Evolutionary conservation across 2,797 vertebrate genomes (phyloP).

Genomic region (Streptopelia turtur): DNA sequence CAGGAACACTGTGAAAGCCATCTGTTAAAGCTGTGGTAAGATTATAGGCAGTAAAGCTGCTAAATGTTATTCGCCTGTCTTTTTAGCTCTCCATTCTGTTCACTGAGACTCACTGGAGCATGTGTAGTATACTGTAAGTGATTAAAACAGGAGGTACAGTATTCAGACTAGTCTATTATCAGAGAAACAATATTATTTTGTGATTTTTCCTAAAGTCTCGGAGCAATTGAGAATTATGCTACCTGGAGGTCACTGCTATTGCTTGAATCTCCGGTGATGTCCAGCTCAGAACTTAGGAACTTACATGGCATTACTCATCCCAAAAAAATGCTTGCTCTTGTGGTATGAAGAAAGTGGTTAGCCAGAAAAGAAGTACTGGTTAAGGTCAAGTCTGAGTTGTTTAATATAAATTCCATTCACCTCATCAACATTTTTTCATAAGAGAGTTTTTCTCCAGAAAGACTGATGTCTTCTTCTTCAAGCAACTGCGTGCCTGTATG

Average conservation of each 20-base stretch:
- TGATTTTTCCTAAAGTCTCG: not conserved
- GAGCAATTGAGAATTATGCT: not conserved
- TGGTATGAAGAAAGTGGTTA: not conserved
- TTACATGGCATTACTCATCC: not conserved
- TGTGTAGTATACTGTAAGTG: not conserved
- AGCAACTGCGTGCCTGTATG: not conserved
- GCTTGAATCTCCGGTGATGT: not conserved
- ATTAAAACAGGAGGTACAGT: not conserved
- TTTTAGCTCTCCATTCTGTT: conserved; percentile 65
- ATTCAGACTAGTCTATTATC: not conserved
- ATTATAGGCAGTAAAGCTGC: conserved; percentile 49
- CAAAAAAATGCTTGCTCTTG: not conserved
- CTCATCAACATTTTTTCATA: not conserved
- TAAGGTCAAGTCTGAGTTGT: not conserved
- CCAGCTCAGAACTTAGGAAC: not conserved
- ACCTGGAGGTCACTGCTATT: not conserved
- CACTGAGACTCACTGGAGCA: conserved; percentile 32
- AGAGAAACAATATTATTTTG: not conserved
- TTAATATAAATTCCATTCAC: not conserved
- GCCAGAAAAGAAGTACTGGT: not conserved
- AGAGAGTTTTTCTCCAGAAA: not conserved
- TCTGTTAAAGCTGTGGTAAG: conserved; percentile 38
- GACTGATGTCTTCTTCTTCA: not conserved
- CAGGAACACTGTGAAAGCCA: conserved; percentile 30
- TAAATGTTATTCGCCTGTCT: conserved; percentile 48